Percentiles rank a stretch among this genome's conserved stretches.
Evolutionary conservation across 2,888 invertebrate genomes (phyloP).

Genomic region (Caprella mutica): DNA sequence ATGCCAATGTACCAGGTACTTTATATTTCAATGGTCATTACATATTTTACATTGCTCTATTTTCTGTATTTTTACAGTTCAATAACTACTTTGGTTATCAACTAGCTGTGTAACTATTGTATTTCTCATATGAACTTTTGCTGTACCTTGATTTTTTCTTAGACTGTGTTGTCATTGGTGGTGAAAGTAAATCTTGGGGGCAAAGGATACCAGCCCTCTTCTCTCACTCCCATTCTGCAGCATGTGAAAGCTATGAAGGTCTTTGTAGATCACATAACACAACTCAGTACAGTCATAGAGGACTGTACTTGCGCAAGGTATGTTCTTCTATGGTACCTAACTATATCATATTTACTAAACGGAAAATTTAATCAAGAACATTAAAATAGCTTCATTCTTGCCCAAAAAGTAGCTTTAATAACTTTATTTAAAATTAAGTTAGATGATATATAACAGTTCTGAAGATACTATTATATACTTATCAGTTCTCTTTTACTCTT

Average conservation of each 20-base stretch:
- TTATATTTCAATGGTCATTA: too few relatives aligned
- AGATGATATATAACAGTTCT: too few relatives aligned
- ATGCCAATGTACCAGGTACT: constrained; percentile 33
- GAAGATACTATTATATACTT: too few relatives aligned
- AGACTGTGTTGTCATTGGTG: constrained; percentile 31
- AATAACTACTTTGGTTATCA: not conserved
- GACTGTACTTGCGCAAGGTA: not conserved
- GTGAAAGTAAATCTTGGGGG: constrained; percentile 26
- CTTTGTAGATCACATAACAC: constrained; percentile 8
- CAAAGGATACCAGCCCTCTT: constrained; percentile 18
- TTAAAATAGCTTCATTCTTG: too few relatives aligned
- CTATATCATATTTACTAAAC: too few relatives aligned
- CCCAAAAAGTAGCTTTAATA: too few relatives aligned
- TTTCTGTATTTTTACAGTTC: not conserved
- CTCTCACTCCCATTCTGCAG: not conserved
- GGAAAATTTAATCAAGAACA: too few relatives aligned
- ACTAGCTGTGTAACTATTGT: too few relatives aligned
- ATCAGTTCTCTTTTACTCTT: not conserved
- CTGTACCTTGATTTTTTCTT: not conserved
- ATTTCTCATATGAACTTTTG: too few relatives aligned
- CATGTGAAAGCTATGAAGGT: not conserved
- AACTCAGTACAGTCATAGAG: not conserved
- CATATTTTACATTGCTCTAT: not conserved
- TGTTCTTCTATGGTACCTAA: too few relatives aligned
- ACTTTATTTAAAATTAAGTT: too few relatives aligned